phyloP scores from a whole-genome alignment of 2,797 vertebrate genomes.

The Percopsis omiscomaycus region DNA sequence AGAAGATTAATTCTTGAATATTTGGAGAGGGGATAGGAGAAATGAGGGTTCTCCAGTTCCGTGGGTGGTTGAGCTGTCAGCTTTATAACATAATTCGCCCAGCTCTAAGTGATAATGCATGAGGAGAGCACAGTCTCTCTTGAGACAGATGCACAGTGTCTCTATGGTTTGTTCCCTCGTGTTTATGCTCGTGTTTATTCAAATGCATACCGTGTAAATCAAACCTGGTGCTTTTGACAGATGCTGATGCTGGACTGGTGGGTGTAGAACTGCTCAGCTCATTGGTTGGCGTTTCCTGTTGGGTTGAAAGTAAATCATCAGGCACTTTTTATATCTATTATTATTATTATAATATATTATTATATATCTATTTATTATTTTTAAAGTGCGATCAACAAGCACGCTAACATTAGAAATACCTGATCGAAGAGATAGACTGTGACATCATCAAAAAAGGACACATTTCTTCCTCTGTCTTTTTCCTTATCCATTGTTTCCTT shows the following conservation, averaged over 20 bases:
- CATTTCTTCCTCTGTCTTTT: conserved; percentile 86
- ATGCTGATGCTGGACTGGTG: conserved; percentile 74
- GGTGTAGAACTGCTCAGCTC: conserved; percentile 82
- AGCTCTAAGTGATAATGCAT: conserved; percentile 28
- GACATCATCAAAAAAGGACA: conserved; percentile 96
- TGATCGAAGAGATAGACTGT: conserved; percentile 96
- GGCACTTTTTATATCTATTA: not conserved
- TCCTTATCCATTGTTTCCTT: conserved; percentile 85
- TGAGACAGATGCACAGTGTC: conserved; percentile 3
- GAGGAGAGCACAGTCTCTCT: not conserved
- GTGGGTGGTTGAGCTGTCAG: conserved; percentile 23
- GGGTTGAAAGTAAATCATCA: conserved; percentile 27
- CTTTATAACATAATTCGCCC: conserved; percentile 33
- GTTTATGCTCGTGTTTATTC: conserved; percentile 4
- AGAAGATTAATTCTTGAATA: conserved; percentile 56
- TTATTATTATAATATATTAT: not conserved
- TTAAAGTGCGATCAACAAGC: too few relatives aligned
- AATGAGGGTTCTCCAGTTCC: conserved; percentile 48
- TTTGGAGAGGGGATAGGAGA: conserved; percentile 41
- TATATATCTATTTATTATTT: not conserved
- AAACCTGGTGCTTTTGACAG: conserved; percentile 72
- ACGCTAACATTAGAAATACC: conserved; percentile 65
- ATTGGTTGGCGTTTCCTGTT: conserved; percentile 92
- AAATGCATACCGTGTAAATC: conserved; percentile 73
- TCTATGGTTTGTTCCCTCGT: not conserved